These are phyloP conservation scores for Columba guinea DNA, from an alignment of 2,797 vertebrate genomes.

Conservation along the genomic window DNA sequence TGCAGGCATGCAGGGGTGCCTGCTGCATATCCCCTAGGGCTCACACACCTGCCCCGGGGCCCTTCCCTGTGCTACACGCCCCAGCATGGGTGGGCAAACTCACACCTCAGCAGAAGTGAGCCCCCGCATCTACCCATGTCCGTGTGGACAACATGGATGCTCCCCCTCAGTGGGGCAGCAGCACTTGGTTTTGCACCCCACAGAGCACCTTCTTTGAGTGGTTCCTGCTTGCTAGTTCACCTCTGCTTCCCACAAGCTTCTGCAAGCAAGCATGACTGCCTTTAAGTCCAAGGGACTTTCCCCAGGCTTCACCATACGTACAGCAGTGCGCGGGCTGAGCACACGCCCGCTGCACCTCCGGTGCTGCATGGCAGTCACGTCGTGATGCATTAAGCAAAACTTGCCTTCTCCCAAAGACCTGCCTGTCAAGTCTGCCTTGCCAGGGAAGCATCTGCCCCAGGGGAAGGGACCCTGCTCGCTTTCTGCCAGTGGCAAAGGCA, in stretches of 20 bases:
- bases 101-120: neutral
- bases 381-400: neutral
- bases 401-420: neutral
- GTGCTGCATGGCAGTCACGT: neutral
- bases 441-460: neutral
- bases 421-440: rapidly evolving
- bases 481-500: neutral
- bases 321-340: neutral
- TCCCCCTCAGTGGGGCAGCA: neutral
- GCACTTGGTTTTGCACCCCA: neutral
- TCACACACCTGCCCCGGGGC: neutral
- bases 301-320: neutral
- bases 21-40: neutral
- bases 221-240: neutral
- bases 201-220: neutral
- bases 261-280: neutral
- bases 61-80: neutral
- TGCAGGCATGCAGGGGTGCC: neutral
- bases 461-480: neutral
- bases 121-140: neutral
- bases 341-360: neutral
- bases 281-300: neutral
- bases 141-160: neutral
- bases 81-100: neutral
- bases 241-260: neutral